These are phyloP conservation scores for Aurelia sp. DNA, from an alignment of 30 jellyfish, hydroid and myxozoan species.

Conservation along the genomic window DNA sequence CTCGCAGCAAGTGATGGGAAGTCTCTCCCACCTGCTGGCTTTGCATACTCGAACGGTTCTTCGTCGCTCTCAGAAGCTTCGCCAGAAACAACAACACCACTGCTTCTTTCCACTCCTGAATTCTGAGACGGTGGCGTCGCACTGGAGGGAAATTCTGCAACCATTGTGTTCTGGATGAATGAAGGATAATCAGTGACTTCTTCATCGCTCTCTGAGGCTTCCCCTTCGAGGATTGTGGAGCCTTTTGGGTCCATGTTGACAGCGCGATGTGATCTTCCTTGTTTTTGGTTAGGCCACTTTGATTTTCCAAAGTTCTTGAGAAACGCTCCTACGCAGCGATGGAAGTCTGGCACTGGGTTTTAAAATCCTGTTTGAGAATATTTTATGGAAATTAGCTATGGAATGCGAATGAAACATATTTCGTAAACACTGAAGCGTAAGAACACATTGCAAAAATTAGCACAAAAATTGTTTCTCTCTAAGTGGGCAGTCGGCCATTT, in stretches of 20 bases:
- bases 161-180: conserved; percentile 79
- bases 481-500: too few species aligned
- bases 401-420: too few species aligned
- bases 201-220: conserved; percentile 93
- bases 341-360: neutral
- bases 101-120: conserved; percentile 59
- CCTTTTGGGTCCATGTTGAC: conserved; percentile 48
- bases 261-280: too few species aligned
- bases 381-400: too few species aligned
- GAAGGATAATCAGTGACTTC: conserved; percentile 76
- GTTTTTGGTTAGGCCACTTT: too few species aligned
- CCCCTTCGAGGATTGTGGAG: conserved; percentile 91
- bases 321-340: too few species aligned
- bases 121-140: conserved; percentile 1
- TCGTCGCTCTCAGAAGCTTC: conserved; percentile 97
- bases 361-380: neutral
- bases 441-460: too few species aligned
- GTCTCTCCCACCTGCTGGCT: conserved; percentile 46
- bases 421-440: too few species aligned
- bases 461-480: neutral
- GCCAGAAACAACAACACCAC: conserved; percentile 95
- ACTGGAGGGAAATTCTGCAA: conserved; percentile 46
- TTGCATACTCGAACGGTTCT: conserved; percentile 55
- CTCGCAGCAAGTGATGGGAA: conserved; percentile 77
- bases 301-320: too few species aligned